A percentile compares a stretch with the other conserved stretches of the same genome.
Conservation (phyloP, 2,888 invertebrate genomes). For the Dolichopus griseipennis region DNA sequence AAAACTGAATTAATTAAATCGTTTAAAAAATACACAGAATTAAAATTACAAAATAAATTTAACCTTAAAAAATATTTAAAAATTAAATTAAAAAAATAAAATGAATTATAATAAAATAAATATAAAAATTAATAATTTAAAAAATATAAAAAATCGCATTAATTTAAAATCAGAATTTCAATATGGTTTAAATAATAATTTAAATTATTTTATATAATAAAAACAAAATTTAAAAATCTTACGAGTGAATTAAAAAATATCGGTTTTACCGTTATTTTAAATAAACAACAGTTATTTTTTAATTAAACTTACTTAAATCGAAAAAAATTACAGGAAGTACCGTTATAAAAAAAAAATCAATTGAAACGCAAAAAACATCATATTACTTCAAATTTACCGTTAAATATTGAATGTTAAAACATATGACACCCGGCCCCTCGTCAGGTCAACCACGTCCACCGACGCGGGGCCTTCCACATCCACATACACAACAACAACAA, state of each 20-base stretch:
- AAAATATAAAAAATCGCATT: neutral
- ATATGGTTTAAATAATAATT: slow-evolving; percentile 3
- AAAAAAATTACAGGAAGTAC: no score
- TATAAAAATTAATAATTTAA: neutral
- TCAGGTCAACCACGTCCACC: slow-evolving; percentile 34
- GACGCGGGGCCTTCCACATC: slow-evolving; percentile 28
- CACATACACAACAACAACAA: slow-evolving; percentile 33
- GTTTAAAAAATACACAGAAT: no score
- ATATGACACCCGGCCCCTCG: slow-evolving; percentile 36
- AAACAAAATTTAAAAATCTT: neutral
- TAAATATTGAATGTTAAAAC: slow-evolving; percentile 28
- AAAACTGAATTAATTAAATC: no score
- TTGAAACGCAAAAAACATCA: neutral
- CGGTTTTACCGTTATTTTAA: no score
- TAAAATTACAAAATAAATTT: no score
- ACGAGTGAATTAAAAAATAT: no score
- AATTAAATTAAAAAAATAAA: no score
- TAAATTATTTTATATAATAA: neutral
- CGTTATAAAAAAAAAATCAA: no score
- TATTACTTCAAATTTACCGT: slow-evolving; percentile 7
- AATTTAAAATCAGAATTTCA: neutral
- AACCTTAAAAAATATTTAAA: no score
- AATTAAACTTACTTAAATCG: no score
- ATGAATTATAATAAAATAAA: neutral
- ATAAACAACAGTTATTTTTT: no score